Evolutionary conservation across 2,888 invertebrate species (phyloP), one percentile per base, ranked within the genome.

Genomic region (Sinelater perroti): DNA sequence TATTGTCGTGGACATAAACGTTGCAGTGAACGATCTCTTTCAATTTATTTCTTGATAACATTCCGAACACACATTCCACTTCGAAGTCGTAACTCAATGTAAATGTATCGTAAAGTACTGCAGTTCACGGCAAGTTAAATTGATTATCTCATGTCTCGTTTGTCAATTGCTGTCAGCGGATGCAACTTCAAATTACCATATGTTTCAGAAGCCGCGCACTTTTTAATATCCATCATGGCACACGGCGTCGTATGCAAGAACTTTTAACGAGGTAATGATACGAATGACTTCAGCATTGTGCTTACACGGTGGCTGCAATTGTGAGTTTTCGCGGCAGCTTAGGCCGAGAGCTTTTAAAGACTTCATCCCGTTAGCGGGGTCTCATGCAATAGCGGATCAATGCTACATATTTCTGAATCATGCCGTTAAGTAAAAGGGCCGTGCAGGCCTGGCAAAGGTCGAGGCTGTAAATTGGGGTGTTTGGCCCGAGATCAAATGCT

Each of bases 401-500:
- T 38, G 21, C 13, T 38, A 16, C 24, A 40, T 40, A 26, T 1
- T 40, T 24, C 24, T 5, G 20, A 40, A 40, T 38, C n/a, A 20
- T 14, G 16, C 2, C 24, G 24, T 24, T 40, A 11, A 24, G 24
- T 24, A 24, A 24, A 40, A 40, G 24, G 28, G 24, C 40, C 21
- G 14, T 40, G 24, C 1, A 21, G 13, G 3, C 21, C 40, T 24
- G 14, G 14, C 24, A 30, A 31, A 47, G 26, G 50, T 50, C 38
- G 35, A 36, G 30, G 28, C 31, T 40, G 30, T 38, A 38, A 30
- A 50, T 38, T 28, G 50, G 36, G 11, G 50, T 50, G 50, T 30
- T 26, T 26, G 26, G 13, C 50, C 30, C 28, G 13, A 50, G 50
- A 50, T 50, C 36, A 50, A 50, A 50, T 38, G 30, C 28, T 50